These are phyloP conservation scores for Branchinecta lindahli DNA, from an alignment of 1,140 invertebrate species.

Conservation along the genomic window DNA sequence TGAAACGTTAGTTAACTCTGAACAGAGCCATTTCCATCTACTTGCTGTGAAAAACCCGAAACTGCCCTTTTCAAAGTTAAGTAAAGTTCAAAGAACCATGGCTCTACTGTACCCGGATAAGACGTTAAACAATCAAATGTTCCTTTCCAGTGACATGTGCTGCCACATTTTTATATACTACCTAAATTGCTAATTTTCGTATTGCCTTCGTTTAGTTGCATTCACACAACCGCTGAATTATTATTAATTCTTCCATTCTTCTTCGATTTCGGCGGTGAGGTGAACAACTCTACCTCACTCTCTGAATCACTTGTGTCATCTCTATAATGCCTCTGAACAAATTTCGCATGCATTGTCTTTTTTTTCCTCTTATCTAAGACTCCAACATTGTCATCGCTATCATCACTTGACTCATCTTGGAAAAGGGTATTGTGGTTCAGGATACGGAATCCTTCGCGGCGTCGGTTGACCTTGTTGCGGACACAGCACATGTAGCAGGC, in stretches of 20 bases:
- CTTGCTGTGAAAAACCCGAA: too few species aligned
- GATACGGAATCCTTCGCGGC: not conserved
- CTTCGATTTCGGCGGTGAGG: not conserved
- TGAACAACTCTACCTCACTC: not conserved
- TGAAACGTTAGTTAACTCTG: too few species aligned
- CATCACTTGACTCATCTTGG: conserved; percentile 3
- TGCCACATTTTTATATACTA: too few species aligned
- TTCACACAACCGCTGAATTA: not conserved
- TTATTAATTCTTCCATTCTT: not conserved
- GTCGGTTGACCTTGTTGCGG: not conserved
- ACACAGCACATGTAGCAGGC: not conserved
- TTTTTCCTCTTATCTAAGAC: not conserved
- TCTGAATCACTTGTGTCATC: not conserved
- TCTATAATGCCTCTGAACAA: not conserved
- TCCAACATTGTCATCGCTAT: not conserved
- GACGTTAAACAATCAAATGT: too few species aligned
- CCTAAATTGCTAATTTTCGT: too few species aligned
- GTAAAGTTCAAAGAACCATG: too few species aligned
- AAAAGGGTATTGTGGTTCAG: not conserved
- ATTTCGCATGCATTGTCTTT: not conserved
- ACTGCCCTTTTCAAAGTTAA: too few species aligned
- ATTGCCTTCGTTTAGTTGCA: too few species aligned
- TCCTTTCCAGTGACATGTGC: too few species aligned
- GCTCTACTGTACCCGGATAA: too few species aligned
- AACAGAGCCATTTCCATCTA: too few species aligned